phyloP scores from a whole-genome alignment of 2,797 vertebrate genomes.

The Cossypha dichroa region DNA sequence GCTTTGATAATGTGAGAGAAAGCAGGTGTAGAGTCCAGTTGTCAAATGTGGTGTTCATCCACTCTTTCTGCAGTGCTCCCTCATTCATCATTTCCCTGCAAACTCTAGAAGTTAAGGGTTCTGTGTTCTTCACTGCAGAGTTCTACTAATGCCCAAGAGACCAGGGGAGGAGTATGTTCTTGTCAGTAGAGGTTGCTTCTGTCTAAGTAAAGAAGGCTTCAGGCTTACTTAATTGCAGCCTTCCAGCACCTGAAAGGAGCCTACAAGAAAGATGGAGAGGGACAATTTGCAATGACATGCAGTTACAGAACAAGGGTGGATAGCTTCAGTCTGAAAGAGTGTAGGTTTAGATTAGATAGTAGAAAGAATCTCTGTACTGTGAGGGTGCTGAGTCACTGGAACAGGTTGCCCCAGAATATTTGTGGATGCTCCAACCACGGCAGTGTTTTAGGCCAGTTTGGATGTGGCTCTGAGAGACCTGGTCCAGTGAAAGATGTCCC shows the following conservation, averaged over 20 bases:
- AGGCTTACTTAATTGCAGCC: neutral
- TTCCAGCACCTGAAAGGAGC: neutral
- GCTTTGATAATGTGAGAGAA: neutral
- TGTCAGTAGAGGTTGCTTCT: neutral
- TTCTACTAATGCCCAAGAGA: neutral
- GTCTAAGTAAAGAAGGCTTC: neutral
- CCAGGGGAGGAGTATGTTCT: neutral
- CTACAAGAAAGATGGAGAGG: neutral
- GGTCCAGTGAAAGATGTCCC: neutral
- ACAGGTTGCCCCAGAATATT: neutral
- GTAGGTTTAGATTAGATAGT: neutral
- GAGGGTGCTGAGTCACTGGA: neutral
- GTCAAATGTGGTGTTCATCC: accelerated
- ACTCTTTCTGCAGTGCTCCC: neutral
- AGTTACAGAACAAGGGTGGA: neutral
- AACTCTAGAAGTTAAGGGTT: neutral
- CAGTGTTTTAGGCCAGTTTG: neutral
- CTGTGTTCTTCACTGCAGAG: neutral
- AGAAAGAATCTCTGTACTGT: neutral
- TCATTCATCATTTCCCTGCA: neutral
- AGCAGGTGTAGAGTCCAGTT: neutral
- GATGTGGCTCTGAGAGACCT: neutral
- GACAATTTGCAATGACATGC: neutral
- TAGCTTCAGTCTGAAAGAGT: neutral
- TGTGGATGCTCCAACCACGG: neutral